Evolutionary conservation across 2,797 vertebrate genomes (phyloP), one percentile per base, ranked within the genome.

Genomic region (Anisognathus igniventris): DNA sequence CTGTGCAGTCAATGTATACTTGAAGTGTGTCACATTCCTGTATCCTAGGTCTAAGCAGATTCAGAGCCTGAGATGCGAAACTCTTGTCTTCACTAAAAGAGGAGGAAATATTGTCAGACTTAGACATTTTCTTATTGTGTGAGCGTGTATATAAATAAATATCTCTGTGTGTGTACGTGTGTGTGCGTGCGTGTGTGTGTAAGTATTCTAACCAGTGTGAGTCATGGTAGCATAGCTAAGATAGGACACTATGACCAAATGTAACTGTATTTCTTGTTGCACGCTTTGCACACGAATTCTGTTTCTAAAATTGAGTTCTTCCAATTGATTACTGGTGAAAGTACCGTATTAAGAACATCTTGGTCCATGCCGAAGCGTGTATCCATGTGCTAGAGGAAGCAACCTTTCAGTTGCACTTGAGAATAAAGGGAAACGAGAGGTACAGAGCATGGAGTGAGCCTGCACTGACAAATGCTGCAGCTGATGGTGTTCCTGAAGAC

Each of bases 281-380:
- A 95, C 96, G 97, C 97, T 98, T 97, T 98, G 94, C 97, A 98
- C 97, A 97, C 51, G 8, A 97, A 98, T 98, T 98, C 97, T 97
- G 97, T 98, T 98, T 97, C 97, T 97, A 96, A 97, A 98, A 96
- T 96, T 97, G 96, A 98, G 97, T 97, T 98, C 98, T 98, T 98
- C 94, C 73, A 95, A 94, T 91, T 95, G 87, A 56, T 92, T 91
- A n/a, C 53, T 92, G 90, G 75, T 83, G 88, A 96, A 94, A 94
- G 88, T 88, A 95, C 50, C 78, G 0, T 65, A 44, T 85, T 84
- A 47, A 51, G 75, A 96, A 83, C 66, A 76, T 74, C 78, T 47
- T 1, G 0, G 25, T 54, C 51, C 62, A 67, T 8, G 8, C 62
- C 28, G 71, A 95, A 92, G 77, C 71, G 56, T n/a, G 47, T 83